A percentile compares a stretch with the other conserved stretches of the same genome.
Evolutionary conservation across 1,140 invertebrate genomes (phyloP).

Genomic region (Drusus annulatus): DNA sequence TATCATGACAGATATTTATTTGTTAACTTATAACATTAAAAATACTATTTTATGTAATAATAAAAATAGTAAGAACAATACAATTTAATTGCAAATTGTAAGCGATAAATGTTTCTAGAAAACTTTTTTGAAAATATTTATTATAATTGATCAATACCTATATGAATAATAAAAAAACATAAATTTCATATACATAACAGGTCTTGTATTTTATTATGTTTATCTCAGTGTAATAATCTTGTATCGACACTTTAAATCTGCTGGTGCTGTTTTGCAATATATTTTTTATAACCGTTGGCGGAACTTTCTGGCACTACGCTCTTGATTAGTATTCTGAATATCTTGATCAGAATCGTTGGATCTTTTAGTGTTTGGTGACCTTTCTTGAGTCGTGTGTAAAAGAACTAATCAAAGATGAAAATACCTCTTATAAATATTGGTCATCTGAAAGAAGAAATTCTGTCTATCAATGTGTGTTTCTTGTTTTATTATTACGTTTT

Average conservation of each 20-base stretch:
- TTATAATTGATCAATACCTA: too few relatives aligned
- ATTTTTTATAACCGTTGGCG: conserved; percentile 13
- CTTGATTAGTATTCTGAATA: conserved; percentile 14
- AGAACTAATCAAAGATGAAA: background rate
- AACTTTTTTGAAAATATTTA: too few relatives aligned
- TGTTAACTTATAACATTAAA: too few relatives aligned
- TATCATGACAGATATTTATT: too few relatives aligned
- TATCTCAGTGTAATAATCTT: too few relatives aligned
- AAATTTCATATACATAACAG: too few relatives aligned
- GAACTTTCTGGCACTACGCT: conserved; percentile 13
- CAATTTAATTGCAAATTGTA: too few relatives aligned
- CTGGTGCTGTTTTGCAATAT: background rate
- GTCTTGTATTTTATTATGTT: too few relatives aligned
- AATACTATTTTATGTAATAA: too few relatives aligned
- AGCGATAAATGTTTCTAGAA: too few relatives aligned
- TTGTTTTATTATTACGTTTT: background rate
- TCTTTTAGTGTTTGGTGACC: background rate
- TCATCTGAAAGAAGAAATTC: background rate
- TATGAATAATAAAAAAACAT: too few relatives aligned
- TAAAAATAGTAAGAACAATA: too few relatives aligned
- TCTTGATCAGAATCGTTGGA: background rate
- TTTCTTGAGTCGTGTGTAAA: background rate
- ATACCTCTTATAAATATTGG: background rate
- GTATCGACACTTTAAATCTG: conserved; percentile 3
- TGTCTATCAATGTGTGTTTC: background rate